phyloP scores from a whole-genome alignment of 1,140 invertebrate genomes.

The Dendrolimus punctatus region DNA sequence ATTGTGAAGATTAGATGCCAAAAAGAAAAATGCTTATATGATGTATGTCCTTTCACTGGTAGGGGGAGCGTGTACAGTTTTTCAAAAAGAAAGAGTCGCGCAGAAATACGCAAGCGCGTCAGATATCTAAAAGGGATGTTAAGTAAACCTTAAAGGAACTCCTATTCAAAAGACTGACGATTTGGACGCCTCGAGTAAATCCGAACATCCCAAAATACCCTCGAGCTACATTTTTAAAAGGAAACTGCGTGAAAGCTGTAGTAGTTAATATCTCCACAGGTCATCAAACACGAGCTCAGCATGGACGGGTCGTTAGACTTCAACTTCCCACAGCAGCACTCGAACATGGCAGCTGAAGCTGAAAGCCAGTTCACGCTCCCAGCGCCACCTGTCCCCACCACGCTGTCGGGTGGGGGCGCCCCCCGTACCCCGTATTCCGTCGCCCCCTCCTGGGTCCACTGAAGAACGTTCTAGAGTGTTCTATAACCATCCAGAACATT shows the following conservation, averaged over 20 bases:
- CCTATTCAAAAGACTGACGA: too few species aligned
- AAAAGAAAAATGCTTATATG: too few species aligned
- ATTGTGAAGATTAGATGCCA: too few species aligned
- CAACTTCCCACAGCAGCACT: conserved; percentile 80
- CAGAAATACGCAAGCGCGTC: too few species aligned
- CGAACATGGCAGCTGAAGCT: conserved; percentile 44
- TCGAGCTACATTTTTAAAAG: too few species aligned
- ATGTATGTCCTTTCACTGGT: too few species aligned
- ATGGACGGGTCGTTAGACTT: conserved; percentile 95
- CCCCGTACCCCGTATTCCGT: conserved; percentile 46
- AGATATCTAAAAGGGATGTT: too few species aligned
- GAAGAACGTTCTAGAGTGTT: conserved; percentile 11
- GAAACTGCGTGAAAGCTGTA: neutral
- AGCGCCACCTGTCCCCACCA: conserved; percentile 57
- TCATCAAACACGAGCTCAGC: conserved; percentile 94
- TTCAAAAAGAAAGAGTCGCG: too few species aligned
- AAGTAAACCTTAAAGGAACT: too few species aligned
- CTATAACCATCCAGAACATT: conserved; percentile 3
- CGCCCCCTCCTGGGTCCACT: conserved; percentile 63
- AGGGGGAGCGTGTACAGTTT: too few species aligned
- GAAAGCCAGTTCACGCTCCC: conserved; percentile 54
- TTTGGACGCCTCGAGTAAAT: too few species aligned
- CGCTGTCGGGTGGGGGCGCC: conserved; percentile 44
- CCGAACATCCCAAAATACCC: too few species aligned
- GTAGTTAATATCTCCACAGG: conserved; percentile 47